These are phyloP conservation scores for Struthio camelus DNA, from an alignment of 2,113 vertebrate species.

Conservation along the genomic window DNA sequence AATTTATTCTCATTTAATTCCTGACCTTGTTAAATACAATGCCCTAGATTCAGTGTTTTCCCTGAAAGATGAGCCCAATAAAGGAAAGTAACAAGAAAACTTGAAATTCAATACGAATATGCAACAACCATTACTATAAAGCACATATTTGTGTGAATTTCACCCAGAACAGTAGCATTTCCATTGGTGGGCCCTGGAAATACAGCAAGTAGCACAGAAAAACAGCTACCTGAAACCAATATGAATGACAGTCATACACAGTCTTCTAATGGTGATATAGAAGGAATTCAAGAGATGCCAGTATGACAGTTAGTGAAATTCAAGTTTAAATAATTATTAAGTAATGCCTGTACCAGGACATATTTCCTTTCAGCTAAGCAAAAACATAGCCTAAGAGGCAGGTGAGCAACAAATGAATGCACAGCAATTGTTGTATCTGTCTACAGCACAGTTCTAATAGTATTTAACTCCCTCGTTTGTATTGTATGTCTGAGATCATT, in stretches of 20 bases:
- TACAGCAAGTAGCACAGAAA: background rate
- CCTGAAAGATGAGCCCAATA: background rate
- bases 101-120: background rate
- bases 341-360: background rate
- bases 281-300: background rate
- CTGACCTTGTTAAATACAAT: background rate
- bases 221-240: background rate
- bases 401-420: background rate
- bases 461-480: background rate
- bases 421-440: background rate
- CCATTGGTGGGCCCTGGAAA: background rate
- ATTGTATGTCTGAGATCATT: background rate
- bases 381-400: background rate
- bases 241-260: background rate
- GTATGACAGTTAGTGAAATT: background rate
- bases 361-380: background rate
- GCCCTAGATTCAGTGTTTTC: background rate
- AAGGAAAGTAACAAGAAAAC: background rate
- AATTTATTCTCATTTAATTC: background rate
- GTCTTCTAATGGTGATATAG: background rate
- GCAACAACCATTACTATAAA: background rate
- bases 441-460: background rate
- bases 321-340: background rate
- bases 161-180: background rate
- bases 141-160: background rate